Evolutionary conservation across 2,888 invertebrate species (phyloP), one percentile per base, ranked within the genome.

Genomic region (Hypomecis punctinalis): DNA sequence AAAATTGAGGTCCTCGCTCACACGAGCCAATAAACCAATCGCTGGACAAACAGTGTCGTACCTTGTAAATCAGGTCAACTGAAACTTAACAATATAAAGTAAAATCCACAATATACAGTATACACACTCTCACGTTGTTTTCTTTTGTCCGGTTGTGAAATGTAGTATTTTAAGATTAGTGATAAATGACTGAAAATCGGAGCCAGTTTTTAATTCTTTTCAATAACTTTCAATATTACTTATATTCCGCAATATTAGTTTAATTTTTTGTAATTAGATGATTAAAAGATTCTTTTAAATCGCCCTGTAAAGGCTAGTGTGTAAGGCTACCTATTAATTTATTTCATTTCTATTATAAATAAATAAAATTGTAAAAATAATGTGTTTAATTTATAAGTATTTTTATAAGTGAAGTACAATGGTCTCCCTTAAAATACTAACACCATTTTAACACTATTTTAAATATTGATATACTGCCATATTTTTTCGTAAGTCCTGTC

Each of bases 141-240:
- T 58, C 59, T 75, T 77, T 75, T 66, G 76, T 79, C 75, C 71
- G 82, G 83, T 84, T 84, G 83, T 83, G 83, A 83, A 75, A 76
- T 71, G 66, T 80, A 78, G 82, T 76, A 80, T 79, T 80, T 74
- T 78, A 78, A 63, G 49, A 13, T 56, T 66, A 64, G 53, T 58
- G 53, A 60, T 54, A 60, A 42, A 56, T 35, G 51, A 56, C 39
- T 60, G 60, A 61, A 36, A 37, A 46, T 52, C 23, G 40, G 66
- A 66, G 63, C 33, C 55, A 57, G 54, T 62, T 65, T 57, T 67
- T 0, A 45, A 56, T 43, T 35, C 45, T 40, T n/a, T 48, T 59
- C 9, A 13, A 49, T 42, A 55, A 51, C 10, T 63, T 33, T 35
- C 5, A 51, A 45, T 47, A 36, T 33, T 61, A 23, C 8, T 11